These are phyloP conservation scores for Phaethornis superciliosus DNA, from an alignment of 2,113 vertebrate genomes.

Conservation along the genomic window DNA sequence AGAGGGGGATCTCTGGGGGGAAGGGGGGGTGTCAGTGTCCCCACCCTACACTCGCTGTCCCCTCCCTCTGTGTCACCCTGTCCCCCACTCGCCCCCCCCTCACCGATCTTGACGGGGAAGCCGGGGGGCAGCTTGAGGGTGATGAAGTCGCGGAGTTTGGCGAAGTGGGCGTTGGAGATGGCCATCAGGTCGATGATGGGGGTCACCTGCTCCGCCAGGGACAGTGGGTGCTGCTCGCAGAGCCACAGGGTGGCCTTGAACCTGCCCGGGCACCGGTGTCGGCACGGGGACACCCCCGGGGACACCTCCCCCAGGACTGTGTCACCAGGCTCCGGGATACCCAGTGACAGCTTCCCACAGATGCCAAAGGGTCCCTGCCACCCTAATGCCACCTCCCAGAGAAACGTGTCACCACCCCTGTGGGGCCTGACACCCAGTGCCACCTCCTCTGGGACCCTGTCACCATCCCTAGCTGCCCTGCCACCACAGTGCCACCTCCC, in stretches of 20 bases:
- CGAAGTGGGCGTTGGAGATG: slow-evolving; percentile 94
- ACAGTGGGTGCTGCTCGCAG: slow-evolving; percentile 94
- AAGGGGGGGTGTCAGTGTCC: no score
- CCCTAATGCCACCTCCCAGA: background rate
- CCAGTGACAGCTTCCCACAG: fast-evolving
- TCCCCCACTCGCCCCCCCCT: no score
- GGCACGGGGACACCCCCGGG: background rate
- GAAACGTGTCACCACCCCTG: fast-evolving
- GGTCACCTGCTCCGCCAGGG: slow-evolving; percentile 91
- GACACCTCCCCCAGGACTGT: fast-evolving
- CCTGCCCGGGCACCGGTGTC: slow-evolving; percentile 63
- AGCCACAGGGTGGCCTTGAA: slow-evolving; percentile 97
- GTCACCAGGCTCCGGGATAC: fast-evolving
- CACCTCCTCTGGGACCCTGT: fast-evolving
- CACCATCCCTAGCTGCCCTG: no score
- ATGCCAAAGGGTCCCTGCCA: fast-evolving
- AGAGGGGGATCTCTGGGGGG: slow-evolving; percentile 90
- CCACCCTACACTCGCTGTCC: background rate
- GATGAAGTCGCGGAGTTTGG: slow-evolving; percentile 95
- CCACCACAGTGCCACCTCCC: background rate
- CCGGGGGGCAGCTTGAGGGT: slow-evolving; percentile 91
- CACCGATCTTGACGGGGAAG: slow-evolving; percentile 95
- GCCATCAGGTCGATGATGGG: slow-evolving; percentile 99
- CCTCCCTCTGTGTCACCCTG: slow-evolving; percentile 76
- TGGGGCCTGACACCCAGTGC: background rate